Percentiles rank a stretch among this genome's conserved stretches.
These are phyloP conservation scores for Pegea sp. DNA, from an alignment of 23 tunicate species.

Conservation along the genomic window DNA sequence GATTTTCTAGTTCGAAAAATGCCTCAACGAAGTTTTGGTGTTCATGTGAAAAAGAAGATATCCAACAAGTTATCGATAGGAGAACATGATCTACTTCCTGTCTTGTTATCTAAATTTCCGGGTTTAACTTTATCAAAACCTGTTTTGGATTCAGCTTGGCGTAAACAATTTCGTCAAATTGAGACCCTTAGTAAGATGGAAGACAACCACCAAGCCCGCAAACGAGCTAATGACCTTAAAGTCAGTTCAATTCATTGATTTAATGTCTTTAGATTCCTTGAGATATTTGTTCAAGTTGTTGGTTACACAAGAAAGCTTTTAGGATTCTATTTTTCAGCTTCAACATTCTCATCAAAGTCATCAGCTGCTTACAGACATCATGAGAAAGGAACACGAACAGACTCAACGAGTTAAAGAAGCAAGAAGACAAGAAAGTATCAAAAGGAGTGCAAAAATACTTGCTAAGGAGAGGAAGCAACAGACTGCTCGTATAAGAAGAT, in stretches of 20 bases:
- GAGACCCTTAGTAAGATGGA: conserved; percentile 35
- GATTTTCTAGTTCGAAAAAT: conserved; percentile 13
- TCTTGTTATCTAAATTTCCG: conserved; percentile 52
- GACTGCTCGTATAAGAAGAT: conserved; percentile 58
- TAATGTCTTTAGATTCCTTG: too few relatives aligned
- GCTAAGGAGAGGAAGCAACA: conserved; percentile 49
- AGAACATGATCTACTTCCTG: conserved; percentile 79
- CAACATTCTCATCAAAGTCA: conserved; percentile 66
- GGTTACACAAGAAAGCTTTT: too few relatives aligned
- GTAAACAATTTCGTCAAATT: conserved; percentile 72
- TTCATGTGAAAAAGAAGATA: conserved; percentile 1
- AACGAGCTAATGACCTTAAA: conserved; percentile 36
- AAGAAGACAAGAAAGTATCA: conserved; percentile 9
- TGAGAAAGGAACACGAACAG: conserved; percentile 79
- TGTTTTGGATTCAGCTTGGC: conserved; percentile 65
- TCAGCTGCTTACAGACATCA: conserved; percentile 49
- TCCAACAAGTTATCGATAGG: conserved; percentile 24
- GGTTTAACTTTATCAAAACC: conserved; percentile 40
- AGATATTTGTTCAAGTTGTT: too few relatives aligned
- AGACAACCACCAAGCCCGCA: conserved; percentile 18
- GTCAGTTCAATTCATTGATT: conserved; percentile 4
- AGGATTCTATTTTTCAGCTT: conserved; percentile 38
- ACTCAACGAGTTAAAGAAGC: conserved; percentile 50
- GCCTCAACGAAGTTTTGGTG: conserved; percentile 5
- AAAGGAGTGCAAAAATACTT: conserved; percentile 23